A percentile compares a stretch with the other conserved stretches of the same genome.
These are phyloP conservation scores for Henicopernis longicauda DNA, from an alignment of 2,113 vertebrate genomes.

Conservation along the genomic window DNA sequence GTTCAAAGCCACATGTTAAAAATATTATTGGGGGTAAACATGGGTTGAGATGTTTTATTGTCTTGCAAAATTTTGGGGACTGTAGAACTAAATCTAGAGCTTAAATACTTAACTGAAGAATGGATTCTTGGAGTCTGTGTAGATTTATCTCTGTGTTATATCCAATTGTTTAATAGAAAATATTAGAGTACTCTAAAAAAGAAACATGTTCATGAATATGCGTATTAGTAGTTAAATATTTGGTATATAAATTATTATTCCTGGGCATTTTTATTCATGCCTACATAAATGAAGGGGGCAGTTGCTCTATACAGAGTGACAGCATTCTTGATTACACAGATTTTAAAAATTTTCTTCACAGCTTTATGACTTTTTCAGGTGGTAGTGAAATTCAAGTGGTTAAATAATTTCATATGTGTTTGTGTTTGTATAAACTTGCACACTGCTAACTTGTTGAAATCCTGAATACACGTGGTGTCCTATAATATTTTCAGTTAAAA, in stretches of 20 bases:
- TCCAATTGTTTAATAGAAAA: neutral
- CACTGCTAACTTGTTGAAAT: neutral
- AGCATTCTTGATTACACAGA: neutral
- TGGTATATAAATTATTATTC: neutral
- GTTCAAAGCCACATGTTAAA: neutral
- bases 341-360: neutral
- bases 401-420: neutral
- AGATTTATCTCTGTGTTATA: neutral
- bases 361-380: neutral
- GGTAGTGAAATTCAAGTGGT: neutral
- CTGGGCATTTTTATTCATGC: neutral
- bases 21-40: neutral
- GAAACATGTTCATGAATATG: neutral
- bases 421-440: neutral
- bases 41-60: neutral
- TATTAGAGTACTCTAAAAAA: neutral
- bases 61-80: neutral
- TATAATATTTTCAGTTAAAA: neutral
- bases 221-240: neutral
- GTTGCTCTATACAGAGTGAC: neutral
- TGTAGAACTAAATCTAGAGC: neutral
- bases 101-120: neutral
- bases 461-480: neutral
- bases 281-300: neutral
- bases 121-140: neutral